Base-by-base conservation (phyloP, 2,113 vertebrate genomes). In the Coracopsis vasa region DNA sequence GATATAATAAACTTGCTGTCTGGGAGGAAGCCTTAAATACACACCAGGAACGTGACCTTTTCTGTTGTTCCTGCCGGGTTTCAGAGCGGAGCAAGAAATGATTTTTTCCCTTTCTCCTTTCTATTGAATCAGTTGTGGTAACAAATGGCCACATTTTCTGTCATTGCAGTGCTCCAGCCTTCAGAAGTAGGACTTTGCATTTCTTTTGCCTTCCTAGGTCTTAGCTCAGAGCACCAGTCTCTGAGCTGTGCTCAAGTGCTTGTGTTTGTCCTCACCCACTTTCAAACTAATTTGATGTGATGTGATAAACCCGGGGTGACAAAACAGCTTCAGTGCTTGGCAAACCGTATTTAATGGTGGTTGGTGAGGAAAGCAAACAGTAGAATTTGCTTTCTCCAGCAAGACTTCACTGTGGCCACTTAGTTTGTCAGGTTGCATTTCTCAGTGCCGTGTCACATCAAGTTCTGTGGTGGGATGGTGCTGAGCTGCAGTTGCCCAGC, bases 1-100 rank as follows among this genome's bases (percentile, higher is more conserved):
- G 9, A 10, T 58, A 29, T 29, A 33, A 78, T 28, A 33, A 88
- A 81, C 60, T n/a, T 45, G 23, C 33, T 86, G 13, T 45, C 51
- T 64, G 69, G 8, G 33, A 80, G 53, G 64, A 56, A 86, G 31
- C 72, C 16, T 86, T 86, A 28, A 61, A 65, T 20, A 8, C 28
- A 4, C 9, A 21, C 0, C 0, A 13, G 2, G 19, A 5, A 4
- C 7, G 16, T 4, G 35, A 29, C 23, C 20, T 16, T n/a, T 33
- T 7, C 41, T 71, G 8, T 24, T 64, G 21, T 71, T 71, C 69
- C 60, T 18, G 29, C 6, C 28, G 56, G 8, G 45, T 64, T 74
- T 16, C 51, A 67, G 61, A 87, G 27, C 6, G 7, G 14, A 65
- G 13, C 9, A 71, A 65, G 60, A 45, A 44, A 56, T 20, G 1